These are phyloP conservation scores for Notospermus geniculatus DNA, from an alignment of 1,140 invertebrate genomes.

Conservation along the genomic window DNA sequence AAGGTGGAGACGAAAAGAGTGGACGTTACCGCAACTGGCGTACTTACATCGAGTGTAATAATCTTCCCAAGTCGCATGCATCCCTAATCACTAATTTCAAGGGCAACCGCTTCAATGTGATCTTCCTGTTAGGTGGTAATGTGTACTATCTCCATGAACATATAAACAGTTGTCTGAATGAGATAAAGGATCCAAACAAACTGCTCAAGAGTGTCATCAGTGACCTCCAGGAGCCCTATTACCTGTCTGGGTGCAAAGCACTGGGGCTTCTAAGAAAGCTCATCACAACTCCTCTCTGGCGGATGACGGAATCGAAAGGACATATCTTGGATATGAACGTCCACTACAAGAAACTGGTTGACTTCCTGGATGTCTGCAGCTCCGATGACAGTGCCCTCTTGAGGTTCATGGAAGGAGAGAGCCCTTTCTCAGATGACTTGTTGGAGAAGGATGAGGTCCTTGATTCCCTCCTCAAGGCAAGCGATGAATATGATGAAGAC, in stretches of 20 bases:
- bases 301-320: slow-evolving; percentile 15
- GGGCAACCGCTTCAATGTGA: slow-evolving; percentile 21
- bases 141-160: slow-evolving; percentile 9
- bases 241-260: slow-evolving; percentile 24
- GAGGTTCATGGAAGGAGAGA: slow-evolving; percentile 15
- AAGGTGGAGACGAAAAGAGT: slow-evolving; percentile 23
- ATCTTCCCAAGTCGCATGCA: background rate
- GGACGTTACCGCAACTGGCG: slow-evolving; percentile 5
- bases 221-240: slow-evolving; percentile 18
- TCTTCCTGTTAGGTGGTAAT: slow-evolving; percentile 12
- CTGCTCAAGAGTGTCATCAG: slow-evolving; percentile 15
- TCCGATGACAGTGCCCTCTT: slow-evolving; percentile 12
- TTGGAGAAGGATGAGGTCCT: slow-evolving; percentile 10
- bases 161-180: slow-evolving; percentile 13
- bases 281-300: slow-evolving; percentile 21
- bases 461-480: slow-evolving; percentile 5
- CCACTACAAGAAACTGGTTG: slow-evolving; percentile 16
- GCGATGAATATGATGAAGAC: slow-evolving; percentile 19
- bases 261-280: slow-evolving; percentile 20
- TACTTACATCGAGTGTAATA: background rate
- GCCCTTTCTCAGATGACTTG: background rate
- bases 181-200: no score
- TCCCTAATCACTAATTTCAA: background rate
- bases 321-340: slow-evolving; percentile 21
- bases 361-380: background rate